Evolutionary conservation across 2,888 invertebrate species (phyloP).

Genomic region (Plagodis dolabraria): DNA sequence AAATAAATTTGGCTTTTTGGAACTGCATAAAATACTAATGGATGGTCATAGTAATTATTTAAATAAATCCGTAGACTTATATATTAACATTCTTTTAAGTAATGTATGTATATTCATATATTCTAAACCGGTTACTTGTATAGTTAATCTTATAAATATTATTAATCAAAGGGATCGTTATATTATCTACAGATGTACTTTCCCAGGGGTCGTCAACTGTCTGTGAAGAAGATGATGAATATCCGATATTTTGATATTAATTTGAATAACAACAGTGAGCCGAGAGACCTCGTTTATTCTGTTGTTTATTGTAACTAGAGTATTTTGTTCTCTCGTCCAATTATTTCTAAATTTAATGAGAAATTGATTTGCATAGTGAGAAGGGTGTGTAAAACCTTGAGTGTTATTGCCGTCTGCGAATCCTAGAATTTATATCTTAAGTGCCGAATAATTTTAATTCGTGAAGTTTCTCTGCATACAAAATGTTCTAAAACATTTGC

Average conservation of each 20-base stretch:
- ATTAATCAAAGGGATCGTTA: conserved; percentile 13
- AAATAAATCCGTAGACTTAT: no score
- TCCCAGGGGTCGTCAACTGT: conserved; percentile 33
- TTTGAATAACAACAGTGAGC: conserved; percentile 34
- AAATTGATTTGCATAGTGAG: conserved; percentile 2
- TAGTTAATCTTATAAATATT: conserved; percentile 13
- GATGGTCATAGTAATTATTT: no score
- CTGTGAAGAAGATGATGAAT: conserved; percentile 32
- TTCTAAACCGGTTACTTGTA: not conserved
- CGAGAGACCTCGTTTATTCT: conserved; percentile 21
- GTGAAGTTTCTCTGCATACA: conserved; percentile 13
- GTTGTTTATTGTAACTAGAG: conserved; percentile 31
- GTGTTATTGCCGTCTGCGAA: conserved; percentile 13
- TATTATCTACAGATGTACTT: conserved; percentile 28
- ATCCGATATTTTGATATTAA: conserved; percentile 35
- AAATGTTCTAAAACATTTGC: conserved; percentile 1
- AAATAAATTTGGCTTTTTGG: no score
- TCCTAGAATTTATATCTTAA: conserved; percentile 3
- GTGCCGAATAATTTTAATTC: conserved; percentile 13
- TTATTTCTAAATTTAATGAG: conserved; percentile 27
- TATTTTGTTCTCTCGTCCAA: conserved; percentile 24
- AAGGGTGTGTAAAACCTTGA: not conserved
- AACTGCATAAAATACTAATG: no score
- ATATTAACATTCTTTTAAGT: no score
- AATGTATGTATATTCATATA: no score